Evolutionary conservation across 2,113 vertebrate genomes (phyloP).

Genomic region (Dasyornis broadbenti): DNA sequence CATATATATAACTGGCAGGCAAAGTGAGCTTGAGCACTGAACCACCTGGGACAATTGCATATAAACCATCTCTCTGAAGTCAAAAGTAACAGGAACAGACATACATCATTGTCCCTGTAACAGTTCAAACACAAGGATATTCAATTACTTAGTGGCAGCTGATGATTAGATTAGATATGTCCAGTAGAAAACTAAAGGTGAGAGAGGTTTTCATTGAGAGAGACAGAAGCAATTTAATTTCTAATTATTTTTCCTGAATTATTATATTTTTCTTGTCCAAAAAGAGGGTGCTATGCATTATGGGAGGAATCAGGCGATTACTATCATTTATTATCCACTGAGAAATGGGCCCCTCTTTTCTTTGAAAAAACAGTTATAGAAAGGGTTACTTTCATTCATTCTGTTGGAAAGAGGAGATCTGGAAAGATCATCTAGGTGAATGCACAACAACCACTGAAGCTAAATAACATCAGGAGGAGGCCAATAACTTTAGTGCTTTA

Average conservation of each 20-base stretch:
- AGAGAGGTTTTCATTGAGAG: constrained; percentile 36
- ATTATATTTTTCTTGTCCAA: constrained; percentile 48
- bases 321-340: constrained; percentile 36
- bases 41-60: background rate
- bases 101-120: background rate
- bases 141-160: constrained; percentile 54
- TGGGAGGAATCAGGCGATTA: constrained; percentile 44
- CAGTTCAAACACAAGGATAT: constrained; percentile 2
- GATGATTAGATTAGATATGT: constrained; percentile 58
- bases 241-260: constrained; percentile 61
- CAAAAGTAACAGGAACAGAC: constrained; percentile 14
- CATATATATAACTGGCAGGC: background rate
- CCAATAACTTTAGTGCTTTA: background rate
- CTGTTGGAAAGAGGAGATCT: background rate
- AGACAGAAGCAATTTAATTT: constrained; percentile 59
- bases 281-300: constrained; percentile 25
- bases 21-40: background rate
- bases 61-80: background rate
- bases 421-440: constrained; percentile 1
- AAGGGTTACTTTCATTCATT: constrained; percentile 25
- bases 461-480: background rate
- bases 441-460: background rate
- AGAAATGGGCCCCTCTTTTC: background rate
- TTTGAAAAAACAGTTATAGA: constrained; percentile 35
- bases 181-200: constrained; percentile 13